Evolutionary conservation across 2,797 vertebrate species (phyloP).

Genomic region (Poliocrania exsul): DNA sequence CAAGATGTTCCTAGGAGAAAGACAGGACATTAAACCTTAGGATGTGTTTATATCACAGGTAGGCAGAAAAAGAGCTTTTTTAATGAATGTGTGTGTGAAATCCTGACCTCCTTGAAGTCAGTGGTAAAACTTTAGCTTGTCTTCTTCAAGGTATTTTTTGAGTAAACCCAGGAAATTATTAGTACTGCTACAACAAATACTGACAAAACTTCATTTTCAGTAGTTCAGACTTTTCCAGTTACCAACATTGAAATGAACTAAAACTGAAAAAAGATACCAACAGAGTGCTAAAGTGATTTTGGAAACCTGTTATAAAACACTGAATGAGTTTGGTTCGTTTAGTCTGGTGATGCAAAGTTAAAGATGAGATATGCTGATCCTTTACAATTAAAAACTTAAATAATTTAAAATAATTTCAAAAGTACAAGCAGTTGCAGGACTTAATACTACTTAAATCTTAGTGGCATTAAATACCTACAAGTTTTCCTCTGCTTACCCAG

Average conservation of each 20-base stretch:
- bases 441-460: neutral
- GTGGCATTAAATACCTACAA: neutral
- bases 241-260: neutral
- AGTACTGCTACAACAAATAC: neutral
- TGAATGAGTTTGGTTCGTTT: neutral
- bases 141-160: neutral
- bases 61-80: accelerated
- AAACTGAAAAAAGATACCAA: neutral
- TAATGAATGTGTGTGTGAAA: neutral
- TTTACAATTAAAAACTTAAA: neutral
- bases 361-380: neutral
- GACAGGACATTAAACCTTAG: neutral
- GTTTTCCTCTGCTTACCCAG: neutral
- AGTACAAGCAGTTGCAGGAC: neutral
- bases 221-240: neutral
- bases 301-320: neutral
- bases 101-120: neutral
- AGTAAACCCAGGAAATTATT: neutral
- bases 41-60: neutral
- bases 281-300: neutral
- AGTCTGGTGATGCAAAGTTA: neutral
- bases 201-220: neutral
- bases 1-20: neutral
- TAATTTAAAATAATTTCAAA: neutral
- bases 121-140: neutral